phyloP scores from a whole-genome alignment of 2,888 invertebrate species.

The Prosapia bicincta region DNA sequence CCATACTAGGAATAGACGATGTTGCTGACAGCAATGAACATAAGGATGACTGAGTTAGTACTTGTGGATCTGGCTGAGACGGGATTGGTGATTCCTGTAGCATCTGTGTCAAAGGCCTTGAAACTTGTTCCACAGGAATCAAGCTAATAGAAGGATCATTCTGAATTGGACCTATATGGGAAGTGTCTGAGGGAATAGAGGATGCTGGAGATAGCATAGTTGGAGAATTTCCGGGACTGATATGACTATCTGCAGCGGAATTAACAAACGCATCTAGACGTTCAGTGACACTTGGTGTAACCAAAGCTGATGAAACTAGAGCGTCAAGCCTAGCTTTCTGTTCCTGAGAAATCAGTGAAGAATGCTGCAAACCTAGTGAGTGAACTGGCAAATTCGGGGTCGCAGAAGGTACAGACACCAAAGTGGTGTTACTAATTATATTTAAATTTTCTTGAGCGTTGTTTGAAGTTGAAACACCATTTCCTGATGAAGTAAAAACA shows the following conservation, averaged over 20 bases:
- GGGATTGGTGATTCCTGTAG: not conserved
- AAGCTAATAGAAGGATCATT: not conserved
- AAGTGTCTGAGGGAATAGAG: not conserved
- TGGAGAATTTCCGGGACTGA: conserved; percentile 39
- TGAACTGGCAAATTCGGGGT: not conserved
- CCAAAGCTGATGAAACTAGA: conserved; percentile 4
- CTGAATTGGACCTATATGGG: not conserved
- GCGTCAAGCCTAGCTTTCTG: not conserved
- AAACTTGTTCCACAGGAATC: not conserved
- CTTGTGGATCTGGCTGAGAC: not conserved
- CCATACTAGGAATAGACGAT: not conserved
- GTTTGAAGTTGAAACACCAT: not conserved
- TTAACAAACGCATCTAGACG: conserved; percentile 60
- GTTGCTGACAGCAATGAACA: conserved; percentile 1
- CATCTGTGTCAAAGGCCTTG: not conserved
- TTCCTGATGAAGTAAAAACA: not conserved
- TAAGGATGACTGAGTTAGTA: not conserved
- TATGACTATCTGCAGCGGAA: conserved; percentile 53
- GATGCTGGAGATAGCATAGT: conserved; percentile 2
- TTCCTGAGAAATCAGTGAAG: not conserved
- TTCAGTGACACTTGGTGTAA: conserved; percentile 41
- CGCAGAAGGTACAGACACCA: not conserved
- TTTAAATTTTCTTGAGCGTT: conserved; percentile 3
- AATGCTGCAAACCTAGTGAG: not conserved
- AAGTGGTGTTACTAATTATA: conserved; percentile 11